A percentile compares a stretch with the other conserved stretches of the same genome.
phyloP scores from a whole-genome alignment of 2,113 vertebrate genomes.

The Climacteris rufus region DNA sequence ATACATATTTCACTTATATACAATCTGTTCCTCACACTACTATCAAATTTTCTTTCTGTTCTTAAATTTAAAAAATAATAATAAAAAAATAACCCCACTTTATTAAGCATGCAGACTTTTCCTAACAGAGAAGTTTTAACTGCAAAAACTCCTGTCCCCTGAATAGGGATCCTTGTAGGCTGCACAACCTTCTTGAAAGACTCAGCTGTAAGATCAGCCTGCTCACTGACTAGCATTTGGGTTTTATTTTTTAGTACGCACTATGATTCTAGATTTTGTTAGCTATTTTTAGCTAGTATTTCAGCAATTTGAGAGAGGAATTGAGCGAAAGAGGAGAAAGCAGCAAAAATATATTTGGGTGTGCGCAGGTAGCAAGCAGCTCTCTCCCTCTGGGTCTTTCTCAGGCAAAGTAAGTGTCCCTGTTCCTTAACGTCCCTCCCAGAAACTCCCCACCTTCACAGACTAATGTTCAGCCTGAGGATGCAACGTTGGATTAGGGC shows the following conservation, averaged over 20 bases:
- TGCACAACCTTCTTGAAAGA: not conserved
- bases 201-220: not conserved
- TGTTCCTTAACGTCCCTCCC: not conserved
- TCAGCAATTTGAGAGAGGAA: not conserved
- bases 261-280: not conserved
- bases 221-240: not conserved
- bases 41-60: not conserved
- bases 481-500: not conserved
- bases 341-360: not conserved
- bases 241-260: not conserved
- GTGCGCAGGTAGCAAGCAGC: not conserved
- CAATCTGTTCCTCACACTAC: not conserved
- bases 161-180: not conserved
- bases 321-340: not conserved
- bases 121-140: not conserved
- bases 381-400: not conserved
- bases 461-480: not conserved
- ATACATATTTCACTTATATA: not conserved
- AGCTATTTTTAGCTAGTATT: not conserved
- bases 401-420: not conserved
- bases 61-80: not conserved
- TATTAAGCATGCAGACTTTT: not conserved
- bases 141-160: not conserved
- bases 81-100: not conserved
- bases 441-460: fast-evolving